Percentiles rank a stretch among this genome's conserved stretches.
These are phyloP conservation scores for Boulengeromyrus knoepffleri DNA, from an alignment of 2,113 vertebrate species.

Conservation along the genomic window DNA sequence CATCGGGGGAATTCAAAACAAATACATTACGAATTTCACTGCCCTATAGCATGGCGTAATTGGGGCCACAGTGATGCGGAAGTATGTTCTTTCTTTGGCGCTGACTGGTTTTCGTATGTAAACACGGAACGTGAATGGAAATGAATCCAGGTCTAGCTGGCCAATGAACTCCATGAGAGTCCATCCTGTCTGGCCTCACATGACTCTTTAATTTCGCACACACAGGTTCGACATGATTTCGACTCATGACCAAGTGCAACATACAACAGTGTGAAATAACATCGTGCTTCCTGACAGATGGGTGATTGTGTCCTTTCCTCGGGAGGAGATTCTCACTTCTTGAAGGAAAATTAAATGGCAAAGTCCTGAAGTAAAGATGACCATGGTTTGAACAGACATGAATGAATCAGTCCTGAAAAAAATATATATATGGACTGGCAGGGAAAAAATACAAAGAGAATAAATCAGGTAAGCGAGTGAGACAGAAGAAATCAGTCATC, in stretches of 20 bases:
- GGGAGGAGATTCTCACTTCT: background rate
- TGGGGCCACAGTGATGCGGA: constrained; percentile 60
- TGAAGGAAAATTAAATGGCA: background rate
- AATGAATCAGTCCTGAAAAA: background rate
- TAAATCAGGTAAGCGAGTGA: background rate
- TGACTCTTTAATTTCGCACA: constrained; percentile 54
- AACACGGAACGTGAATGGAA: constrained; percentile 66
- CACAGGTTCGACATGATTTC: constrained; percentile 50
- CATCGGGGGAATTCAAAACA: constrained; percentile 52
- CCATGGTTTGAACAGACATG: background rate
- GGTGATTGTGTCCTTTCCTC: background rate
- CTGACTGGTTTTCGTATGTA: constrained; percentile 48
- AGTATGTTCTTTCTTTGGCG: constrained; percentile 39
- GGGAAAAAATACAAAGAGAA: background rate
- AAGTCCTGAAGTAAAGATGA: background rate
- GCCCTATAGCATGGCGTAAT: constrained; percentile 39
- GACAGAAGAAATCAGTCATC: background rate
- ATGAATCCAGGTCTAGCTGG: constrained; percentile 67
- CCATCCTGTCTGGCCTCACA: constrained; percentile 45
- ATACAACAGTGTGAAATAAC: background rate
- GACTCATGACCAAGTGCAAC: constrained; percentile 36
- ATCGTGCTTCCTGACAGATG: background rate
- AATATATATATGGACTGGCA: background rate
- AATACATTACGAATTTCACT: constrained; percentile 62
- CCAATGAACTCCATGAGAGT: constrained; percentile 44